A percentile compares a stretch with the other conserved stretches of the same genome.
phyloP scores from a whole-genome alignment of 2,113 vertebrate genomes.

The Alethe diademata region DNA sequence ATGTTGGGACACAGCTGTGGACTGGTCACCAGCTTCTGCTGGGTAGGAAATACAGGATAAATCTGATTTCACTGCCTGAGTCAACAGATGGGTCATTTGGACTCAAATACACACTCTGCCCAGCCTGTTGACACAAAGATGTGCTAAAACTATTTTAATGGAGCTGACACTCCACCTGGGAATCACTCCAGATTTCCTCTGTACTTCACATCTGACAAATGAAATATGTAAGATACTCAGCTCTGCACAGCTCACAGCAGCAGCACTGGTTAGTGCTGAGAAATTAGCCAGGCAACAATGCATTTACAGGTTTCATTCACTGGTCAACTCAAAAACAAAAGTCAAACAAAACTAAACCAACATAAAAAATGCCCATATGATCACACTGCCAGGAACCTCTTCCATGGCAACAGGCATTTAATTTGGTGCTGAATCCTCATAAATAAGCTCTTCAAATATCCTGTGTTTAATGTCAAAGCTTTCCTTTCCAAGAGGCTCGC shows the following conservation, averaged over 20 bases:
- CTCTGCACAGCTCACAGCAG: background rate
- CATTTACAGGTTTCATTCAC: background rate
- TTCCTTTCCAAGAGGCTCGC: background rate
- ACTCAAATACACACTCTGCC: background rate
- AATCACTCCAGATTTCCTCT: background rate
- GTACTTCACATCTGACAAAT: background rate
- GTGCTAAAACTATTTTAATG: background rate
- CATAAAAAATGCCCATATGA: background rate
- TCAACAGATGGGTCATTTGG: background rate
- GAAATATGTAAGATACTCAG: background rate
- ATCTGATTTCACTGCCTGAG: background rate
- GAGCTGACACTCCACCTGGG: background rate
- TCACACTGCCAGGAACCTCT: background rate
- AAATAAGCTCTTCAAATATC: slow-evolving; percentile 7
- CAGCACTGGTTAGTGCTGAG: background rate
- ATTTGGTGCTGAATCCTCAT: background rate
- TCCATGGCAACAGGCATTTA: background rate
- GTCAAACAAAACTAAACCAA: background rate
- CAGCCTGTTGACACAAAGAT: background rate
- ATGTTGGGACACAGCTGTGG: background rate
- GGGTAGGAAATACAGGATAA: background rate
- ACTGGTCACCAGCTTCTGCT: background rate
- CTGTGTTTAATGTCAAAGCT: background rate
- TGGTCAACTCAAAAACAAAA: background rate
- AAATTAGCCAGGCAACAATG: background rate